phyloP scores from a whole-genome alignment of 92 coral and sea anemone species.

The Siderastrea siderea region DNA sequence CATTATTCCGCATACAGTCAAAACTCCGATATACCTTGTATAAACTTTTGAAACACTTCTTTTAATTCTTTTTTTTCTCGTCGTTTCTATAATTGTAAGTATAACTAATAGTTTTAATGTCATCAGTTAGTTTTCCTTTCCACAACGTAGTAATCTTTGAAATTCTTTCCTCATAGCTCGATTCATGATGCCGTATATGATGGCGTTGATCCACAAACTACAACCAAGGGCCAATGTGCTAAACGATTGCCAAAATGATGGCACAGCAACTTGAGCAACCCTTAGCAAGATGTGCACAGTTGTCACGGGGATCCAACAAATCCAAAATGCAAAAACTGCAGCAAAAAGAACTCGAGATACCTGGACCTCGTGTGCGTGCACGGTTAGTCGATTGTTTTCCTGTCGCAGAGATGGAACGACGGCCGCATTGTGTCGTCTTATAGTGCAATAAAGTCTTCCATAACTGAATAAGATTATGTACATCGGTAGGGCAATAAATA shows the following conservation, averaged over 20 bases:
- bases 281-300: background rate
- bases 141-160: background rate
- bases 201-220: conserved; percentile 12
- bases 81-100: too few species aligned
- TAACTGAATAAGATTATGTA: background rate
- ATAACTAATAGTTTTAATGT: too few species aligned
- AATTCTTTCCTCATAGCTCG: conserved; percentile 8
- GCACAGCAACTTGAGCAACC: background rate
- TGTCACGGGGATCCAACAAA: conserved; percentile 18
- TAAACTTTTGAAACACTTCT: too few species aligned
- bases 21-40: too few species aligned
- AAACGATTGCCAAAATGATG: conserved; percentile 7
- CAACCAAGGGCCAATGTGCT: background rate
- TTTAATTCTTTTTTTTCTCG: too few species aligned
- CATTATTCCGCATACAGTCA: too few species aligned
- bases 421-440: conserved; percentile 12
- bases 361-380: conserved; percentile 8
- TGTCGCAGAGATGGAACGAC: background rate
- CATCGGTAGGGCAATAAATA: background rate
- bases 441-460: background rate
- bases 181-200: background rate
- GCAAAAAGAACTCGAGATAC: conserved; percentile 14
- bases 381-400: background rate
- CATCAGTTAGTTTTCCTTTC: background rate
- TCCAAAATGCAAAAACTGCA: background rate